phyloP scores from a whole-genome alignment of 2,888 invertebrate species.

The Nomada ferruginata region DNA sequence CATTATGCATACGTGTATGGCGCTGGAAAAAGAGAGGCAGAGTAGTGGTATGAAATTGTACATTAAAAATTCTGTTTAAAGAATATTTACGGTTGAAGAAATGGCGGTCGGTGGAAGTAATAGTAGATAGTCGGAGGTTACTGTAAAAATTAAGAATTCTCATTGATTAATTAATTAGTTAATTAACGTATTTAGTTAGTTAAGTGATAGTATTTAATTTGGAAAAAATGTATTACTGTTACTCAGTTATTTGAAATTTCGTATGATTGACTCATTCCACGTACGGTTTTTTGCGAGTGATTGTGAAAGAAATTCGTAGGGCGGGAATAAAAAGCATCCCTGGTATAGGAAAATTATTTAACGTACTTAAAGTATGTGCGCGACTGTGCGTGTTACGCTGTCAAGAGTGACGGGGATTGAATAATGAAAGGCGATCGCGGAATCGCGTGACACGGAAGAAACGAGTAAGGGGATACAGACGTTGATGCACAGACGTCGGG shows the following conservation, averaged over 20 bases:
- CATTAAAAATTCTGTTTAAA: no score
- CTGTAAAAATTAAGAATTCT: no score
- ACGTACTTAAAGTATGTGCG: neutral
- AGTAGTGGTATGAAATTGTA: no score
- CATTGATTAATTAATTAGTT: no score
- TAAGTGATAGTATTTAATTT: no score
- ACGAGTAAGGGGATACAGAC: constrained; percentile 10
- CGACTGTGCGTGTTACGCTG: constrained; percentile 9
- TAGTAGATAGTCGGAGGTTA: no score
- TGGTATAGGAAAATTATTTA: constrained; percentile 12
- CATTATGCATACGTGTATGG: no score
- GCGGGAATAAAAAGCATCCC: neutral
- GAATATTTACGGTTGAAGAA: no score
- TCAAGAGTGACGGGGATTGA: constrained; percentile 21
- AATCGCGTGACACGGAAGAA: constrained; percentile 25
- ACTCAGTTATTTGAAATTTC: neutral
- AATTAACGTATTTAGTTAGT: no score
- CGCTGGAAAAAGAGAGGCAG: no score
- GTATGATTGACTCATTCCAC: neutral
- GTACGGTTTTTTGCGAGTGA: neutral
- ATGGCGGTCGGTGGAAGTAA: no score
- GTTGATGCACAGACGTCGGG: constrained; percentile 10
- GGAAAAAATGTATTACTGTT: neutral
- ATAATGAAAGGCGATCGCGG: constrained; percentile 30
- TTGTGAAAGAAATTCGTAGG: neutral